Evolutionary conservation across 2,113 vertebrate genomes (phyloP), one percentile per base, ranked within the genome.

Genomic region (Fulmarus glacialis): DNA sequence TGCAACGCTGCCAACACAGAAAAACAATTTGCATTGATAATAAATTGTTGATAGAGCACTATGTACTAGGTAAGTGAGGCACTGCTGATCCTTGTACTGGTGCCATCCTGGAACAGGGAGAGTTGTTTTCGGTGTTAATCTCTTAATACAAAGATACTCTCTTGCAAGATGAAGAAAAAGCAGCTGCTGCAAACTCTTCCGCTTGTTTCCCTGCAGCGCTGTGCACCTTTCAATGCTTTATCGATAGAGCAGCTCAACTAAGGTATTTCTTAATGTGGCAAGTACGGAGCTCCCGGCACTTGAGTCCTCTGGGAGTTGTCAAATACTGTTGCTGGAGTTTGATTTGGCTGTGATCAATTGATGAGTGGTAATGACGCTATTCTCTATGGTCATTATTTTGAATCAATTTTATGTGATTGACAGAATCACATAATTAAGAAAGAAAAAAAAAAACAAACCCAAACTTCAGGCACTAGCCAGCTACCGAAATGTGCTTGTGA

Each of bases 321-420:
- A 80, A 15, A 87, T 45, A 4, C 45, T 53, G 34, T 56, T 87
- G 24, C 47, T 94, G 89, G 32, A 45, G 27, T 82, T 94, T 12
- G 11, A 22, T 75, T 91, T 87, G 78, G 40, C 75, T 90, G 74
- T 68, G 66, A 86, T 90, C 66, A 15, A 47, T 84, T 89, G 47
- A 1, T 52, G 62, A 82, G 91, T 74, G 81, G 68, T 66, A 93
- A 62, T 10, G 56, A 92, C 59, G 50, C 52, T 53, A 0, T 55
- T 87, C 62, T 84, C 87, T 53, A 42, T 64, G 48, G 63, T 75
- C 93, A 56, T 96, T 94, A 93, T 95, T 96, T 95, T 67, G 60
- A 84, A 59, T 63, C 32, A 59, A 4, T 95, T 96, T 89, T 82
- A n/a, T 5, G 21, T 90, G 92, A 88, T 82, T 85, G 92, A 88